phyloP scores from a whole-genome alignment of 2,113 vertebrate species.

The Oncorhynchus mykiss region DNA sequence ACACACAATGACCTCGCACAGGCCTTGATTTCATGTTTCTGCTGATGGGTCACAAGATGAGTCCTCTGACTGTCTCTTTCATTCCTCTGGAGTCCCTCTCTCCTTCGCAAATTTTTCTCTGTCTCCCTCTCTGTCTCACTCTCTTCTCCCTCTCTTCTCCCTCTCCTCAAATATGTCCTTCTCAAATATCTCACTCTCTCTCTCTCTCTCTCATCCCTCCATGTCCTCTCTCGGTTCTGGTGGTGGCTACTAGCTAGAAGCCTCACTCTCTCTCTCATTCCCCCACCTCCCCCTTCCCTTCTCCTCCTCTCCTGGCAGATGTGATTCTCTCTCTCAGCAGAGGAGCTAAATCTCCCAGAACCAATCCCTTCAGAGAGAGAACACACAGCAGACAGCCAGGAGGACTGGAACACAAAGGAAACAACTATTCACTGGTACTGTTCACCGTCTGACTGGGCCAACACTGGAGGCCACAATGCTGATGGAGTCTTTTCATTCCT shows the following conservation, averaged over 20 bases:
- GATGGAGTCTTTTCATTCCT: too few relatives aligned
- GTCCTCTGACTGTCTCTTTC: neutral
- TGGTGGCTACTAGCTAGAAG: too few relatives aligned
- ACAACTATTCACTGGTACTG: constrained; percentile 41
- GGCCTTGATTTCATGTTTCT: constrained; percentile 54
- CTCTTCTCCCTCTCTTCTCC: too few relatives aligned
- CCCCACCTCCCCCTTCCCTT: neutral
- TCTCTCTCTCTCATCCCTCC: neutral
- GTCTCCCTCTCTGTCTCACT: too few relatives aligned
- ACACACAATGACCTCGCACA: constrained; percentile 10
- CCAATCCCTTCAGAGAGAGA: constrained; percentile 50
- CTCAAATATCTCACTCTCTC: neutral
- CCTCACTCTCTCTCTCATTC: constrained; percentile 6
- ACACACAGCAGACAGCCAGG: constrained; percentile 45
- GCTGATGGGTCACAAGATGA: constrained; percentile 51
- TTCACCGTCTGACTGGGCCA: constrained; percentile 24
- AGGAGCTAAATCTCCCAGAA: constrained; percentile 58
- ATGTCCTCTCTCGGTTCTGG: too few relatives aligned
- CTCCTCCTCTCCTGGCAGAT: constrained; percentile 4
- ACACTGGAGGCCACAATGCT: neutral
- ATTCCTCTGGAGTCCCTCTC: constrained; percentile 1
- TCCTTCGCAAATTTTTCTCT: neutral
- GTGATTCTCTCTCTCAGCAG: constrained; percentile 50
- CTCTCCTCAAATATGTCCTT: neutral
- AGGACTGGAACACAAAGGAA: constrained; percentile 24